phyloP scores from a whole-genome alignment of 2,797 vertebrate species.

The Spinus pinus region DNA sequence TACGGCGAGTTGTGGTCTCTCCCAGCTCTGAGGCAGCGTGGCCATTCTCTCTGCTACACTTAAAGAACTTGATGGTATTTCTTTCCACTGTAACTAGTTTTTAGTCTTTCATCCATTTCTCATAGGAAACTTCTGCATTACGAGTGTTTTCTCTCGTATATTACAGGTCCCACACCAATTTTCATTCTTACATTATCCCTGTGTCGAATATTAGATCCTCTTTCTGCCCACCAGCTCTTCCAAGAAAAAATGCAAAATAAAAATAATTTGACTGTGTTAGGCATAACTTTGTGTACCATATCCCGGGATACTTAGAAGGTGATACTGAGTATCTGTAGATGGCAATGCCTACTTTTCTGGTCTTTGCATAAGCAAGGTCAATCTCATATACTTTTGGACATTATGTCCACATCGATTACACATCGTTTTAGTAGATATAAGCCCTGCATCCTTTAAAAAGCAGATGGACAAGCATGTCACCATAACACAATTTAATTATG shows the following conservation, averaged over 20 bases:
- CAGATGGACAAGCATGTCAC: neutral
- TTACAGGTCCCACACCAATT: neutral
- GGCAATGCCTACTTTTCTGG: neutral
- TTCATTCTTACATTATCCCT: neutral
- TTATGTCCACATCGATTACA: neutral
- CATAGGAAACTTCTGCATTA: neutral
- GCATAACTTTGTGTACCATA: neutral
- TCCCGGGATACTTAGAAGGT: neutral
- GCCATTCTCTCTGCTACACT: neutral
- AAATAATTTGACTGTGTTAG: neutral
- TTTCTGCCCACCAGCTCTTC: neutral
- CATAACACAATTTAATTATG: neutral
- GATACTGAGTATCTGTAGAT: neutral
- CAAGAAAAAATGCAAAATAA: neutral
- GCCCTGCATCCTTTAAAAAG: neutral
- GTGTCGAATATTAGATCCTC: neutral
- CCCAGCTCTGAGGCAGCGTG: accelerated
- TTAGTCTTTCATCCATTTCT: neutral
- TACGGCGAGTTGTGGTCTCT: neutral
- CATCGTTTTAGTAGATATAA: neutral
- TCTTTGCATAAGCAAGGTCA: neutral
- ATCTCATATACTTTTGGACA: accelerated
- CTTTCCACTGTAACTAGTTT: neutral
- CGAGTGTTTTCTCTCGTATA: neutral
- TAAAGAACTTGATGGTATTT: neutral